phyloP scores from a whole-genome alignment of 2,888 invertebrate genomes.

The Hylaea fasciaria region DNA sequence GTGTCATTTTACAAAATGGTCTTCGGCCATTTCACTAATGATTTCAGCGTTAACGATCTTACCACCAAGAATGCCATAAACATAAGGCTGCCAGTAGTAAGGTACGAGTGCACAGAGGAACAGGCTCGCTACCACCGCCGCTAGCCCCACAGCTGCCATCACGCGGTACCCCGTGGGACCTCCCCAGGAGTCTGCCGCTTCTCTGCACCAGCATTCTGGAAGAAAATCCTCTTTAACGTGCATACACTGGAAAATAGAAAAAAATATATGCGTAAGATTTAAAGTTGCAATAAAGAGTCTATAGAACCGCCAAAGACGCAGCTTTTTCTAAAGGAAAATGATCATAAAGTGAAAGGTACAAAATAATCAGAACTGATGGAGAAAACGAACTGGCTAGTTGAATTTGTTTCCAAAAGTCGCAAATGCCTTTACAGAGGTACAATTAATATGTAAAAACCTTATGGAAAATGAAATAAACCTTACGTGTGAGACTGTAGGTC shows the following conservation, averaged over 20 bases:
- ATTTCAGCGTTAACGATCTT: constrained; percentile 1
- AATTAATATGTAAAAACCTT: too few relatives aligned
- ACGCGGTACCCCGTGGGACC: constrained; percentile 69
- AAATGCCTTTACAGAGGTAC: neutral
- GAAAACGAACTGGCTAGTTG: too few relatives aligned
- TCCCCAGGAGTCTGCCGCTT: constrained; percentile 80
- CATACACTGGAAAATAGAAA: neutral
- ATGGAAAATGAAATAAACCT: constrained; percentile 43
- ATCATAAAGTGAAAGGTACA: too few relatives aligned
- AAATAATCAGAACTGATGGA: too few relatives aligned
- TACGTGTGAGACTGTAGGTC: constrained; percentile 74
- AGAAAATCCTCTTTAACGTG: constrained; percentile 17
- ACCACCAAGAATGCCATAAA: constrained; percentile 76
- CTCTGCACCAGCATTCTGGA: constrained; percentile 82
- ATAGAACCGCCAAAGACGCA: too few relatives aligned
- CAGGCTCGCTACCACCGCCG: constrained; percentile 62
- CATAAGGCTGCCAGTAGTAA: constrained; percentile 60
- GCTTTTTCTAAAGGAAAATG: too few relatives aligned
- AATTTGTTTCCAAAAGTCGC: too few relatives aligned
- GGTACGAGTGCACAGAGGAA: constrained; percentile 67
- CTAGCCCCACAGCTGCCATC: constrained; percentile 69
- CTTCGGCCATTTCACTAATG: neutral
- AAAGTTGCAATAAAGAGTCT: too few relatives aligned
- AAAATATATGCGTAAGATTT: too few relatives aligned
- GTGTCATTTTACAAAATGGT: too few relatives aligned